Evolutionary conservation across 2,888 invertebrate species (phyloP).

Genomic region (Craniophora ligustri): DNA sequence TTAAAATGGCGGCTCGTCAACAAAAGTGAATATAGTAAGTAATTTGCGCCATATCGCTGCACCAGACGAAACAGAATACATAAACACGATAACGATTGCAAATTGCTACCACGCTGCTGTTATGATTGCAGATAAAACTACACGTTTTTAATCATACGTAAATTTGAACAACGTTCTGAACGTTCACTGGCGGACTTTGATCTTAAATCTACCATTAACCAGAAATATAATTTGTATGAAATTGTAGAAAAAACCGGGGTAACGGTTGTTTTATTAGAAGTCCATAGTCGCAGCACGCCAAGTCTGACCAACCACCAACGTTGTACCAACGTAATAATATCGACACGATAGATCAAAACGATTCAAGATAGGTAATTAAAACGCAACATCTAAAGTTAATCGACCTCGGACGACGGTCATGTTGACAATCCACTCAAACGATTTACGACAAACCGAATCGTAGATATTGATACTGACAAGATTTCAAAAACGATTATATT

Average conservation of each 20-base stretch:
- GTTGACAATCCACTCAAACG: conserved; percentile 26
- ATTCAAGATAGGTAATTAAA: conserved; percentile 11
- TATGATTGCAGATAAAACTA: conserved; percentile 24
- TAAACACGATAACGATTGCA: conserved; percentile 58
- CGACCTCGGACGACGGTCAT: conserved; percentile 4
- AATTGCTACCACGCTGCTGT: conserved; percentile 43
- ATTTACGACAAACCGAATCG: conserved; percentile 18
- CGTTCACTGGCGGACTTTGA: conserved; percentile 10
- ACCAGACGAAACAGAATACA: conserved; percentile 55
- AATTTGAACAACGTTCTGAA: conserved; percentile 15
- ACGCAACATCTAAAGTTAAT: conserved; percentile 7
- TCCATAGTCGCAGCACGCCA: conserved; percentile 18
- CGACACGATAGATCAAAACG: conserved; percentile 19
- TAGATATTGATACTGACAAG: conserved; percentile 38
- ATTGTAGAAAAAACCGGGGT: conserved; percentile 24
- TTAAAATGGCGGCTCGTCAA: conserved; percentile 72
- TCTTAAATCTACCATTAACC: conserved; percentile 18
- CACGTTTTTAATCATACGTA: conserved; percentile 19
- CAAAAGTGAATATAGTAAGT: conserved; percentile 57
- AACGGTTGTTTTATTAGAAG: conserved; percentile 36
- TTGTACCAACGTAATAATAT: conserved; percentile 26
- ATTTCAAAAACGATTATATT: conserved; percentile 32
- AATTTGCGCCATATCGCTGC: conserved; percentile 61
- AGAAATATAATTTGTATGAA: conserved; percentile 22
- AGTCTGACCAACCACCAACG: no score